Conservation (phyloP, 2,797 vertebrate species). For the Galagoides demidoff region DNA sequence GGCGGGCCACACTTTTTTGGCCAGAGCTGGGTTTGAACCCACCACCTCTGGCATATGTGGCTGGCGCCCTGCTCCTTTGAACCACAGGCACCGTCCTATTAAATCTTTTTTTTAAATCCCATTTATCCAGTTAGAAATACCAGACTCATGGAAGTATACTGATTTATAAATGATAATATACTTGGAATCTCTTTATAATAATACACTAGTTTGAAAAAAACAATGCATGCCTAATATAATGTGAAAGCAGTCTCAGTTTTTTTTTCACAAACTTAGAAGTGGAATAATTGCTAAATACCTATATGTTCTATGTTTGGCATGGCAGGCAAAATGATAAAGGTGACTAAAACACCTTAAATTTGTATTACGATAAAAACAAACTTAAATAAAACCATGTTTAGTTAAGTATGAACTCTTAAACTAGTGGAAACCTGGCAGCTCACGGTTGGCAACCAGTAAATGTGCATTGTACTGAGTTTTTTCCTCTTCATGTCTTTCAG, state of each 20-base stretch:
- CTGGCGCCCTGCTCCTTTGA: too few species aligned
- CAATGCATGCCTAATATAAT: not conserved
- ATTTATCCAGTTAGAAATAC: not conserved
- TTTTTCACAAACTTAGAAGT: not conserved
- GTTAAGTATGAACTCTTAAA: slow-evolving; percentile 1
- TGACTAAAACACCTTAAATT: not conserved
- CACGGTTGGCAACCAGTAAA: not conserved
- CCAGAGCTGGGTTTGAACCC: too few species aligned
- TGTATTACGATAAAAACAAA: not conserved
- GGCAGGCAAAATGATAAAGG: not conserved
- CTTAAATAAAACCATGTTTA: slow-evolving; percentile 20
- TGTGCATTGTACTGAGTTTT: slow-evolving; percentile 3
- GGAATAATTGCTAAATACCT: not conserved
- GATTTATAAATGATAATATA: not conserved
- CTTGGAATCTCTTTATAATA: not conserved
- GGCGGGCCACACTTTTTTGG: too few species aligned
- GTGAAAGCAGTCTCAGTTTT: not conserved
- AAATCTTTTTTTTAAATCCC: not conserved
- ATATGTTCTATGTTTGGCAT: not conserved
- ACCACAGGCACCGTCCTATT: not conserved
- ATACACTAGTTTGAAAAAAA: not conserved
- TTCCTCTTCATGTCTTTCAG: not conserved
- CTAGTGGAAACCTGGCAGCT: not conserved
- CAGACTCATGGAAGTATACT: not conserved
- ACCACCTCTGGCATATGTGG: too few species aligned